Conservation (phyloP, 2,113 vertebrate species). For the Choloepus hoffmanni region DNA sequence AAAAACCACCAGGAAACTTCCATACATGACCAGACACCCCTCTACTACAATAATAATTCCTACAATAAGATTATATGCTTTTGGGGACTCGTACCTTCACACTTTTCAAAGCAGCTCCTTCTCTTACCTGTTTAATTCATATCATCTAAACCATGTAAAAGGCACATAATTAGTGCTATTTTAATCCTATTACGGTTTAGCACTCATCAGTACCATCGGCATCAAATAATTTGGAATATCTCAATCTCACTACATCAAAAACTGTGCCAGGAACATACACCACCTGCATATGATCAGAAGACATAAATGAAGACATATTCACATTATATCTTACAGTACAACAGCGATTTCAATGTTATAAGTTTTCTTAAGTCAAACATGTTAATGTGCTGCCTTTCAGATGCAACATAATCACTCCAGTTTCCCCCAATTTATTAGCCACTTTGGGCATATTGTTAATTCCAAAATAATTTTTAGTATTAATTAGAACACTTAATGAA, state of each 20-base stretch:
- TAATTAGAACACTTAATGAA: too few species aligned
- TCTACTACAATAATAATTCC: not conserved
- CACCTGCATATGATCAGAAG: not conserved
- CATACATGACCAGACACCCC: rapidly evolving
- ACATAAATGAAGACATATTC: too few species aligned
- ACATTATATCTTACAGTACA: not conserved
- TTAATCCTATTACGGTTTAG: rapidly evolving
- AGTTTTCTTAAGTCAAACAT: rapidly evolving
- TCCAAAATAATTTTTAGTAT: not conserved
- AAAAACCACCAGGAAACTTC: not conserved
- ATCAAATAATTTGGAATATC: too few species aligned
- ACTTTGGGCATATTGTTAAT: not conserved
- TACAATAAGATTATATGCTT: not conserved
- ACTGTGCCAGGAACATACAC: rapidly evolving
- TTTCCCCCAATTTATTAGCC: not conserved
- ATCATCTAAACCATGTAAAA: not conserved
- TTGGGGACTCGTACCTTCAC: too few species aligned
- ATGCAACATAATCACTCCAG: rapidly evolving
- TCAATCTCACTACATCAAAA: not conserved
- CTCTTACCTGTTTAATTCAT: not conserved
- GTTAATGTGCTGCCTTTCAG: rapidly evolving
- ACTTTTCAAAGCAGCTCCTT: not conserved
- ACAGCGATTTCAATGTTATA: rapidly evolving
- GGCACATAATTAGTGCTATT: rapidly evolving
- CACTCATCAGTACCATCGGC: rapidly evolving